Conservation (phyloP, 1,140 invertebrate genomes). For the Neoseiulus cucumeris region DNA sequence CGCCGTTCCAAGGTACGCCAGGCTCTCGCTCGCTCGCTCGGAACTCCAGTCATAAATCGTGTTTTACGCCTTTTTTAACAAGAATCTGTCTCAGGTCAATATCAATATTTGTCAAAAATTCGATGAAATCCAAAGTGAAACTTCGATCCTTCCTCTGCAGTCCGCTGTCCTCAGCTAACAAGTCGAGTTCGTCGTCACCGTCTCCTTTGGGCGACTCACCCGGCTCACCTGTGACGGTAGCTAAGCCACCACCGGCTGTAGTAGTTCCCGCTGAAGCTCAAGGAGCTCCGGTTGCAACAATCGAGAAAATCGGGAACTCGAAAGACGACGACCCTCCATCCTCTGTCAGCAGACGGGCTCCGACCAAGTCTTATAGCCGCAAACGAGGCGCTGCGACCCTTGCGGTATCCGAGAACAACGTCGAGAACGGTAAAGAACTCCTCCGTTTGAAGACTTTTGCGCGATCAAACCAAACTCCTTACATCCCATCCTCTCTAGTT, state of each 20-base stretch:
- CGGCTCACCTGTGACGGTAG: no score
- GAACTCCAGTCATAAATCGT: no score
- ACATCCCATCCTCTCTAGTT: no score
- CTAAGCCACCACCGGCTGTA: no score
- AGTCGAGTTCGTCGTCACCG: slow-evolving; percentile 1
- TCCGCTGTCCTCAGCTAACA: neutral
- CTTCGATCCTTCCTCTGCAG: neutral
- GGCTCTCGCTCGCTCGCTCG: no score
- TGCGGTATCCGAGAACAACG: no score
- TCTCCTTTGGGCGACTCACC: neutral
- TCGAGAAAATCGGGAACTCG: neutral
- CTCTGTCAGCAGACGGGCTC: neutral
- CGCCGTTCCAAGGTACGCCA: neutral
- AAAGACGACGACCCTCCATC: neutral
- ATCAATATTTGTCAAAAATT: neutral
- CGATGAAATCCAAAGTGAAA: neutral
- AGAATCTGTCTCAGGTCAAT: neutral
- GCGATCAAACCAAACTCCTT: no score
- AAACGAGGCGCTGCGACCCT: neutral
- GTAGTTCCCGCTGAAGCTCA: no score
- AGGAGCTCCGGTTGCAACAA: neutral
- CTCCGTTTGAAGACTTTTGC: no score
- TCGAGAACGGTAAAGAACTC: no score
- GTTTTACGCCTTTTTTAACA: neutral
- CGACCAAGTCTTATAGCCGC: neutral